Evolutionary conservation across 2,888 invertebrate species (phyloP).

Genomic region (Anticlea derivata): DNA sequence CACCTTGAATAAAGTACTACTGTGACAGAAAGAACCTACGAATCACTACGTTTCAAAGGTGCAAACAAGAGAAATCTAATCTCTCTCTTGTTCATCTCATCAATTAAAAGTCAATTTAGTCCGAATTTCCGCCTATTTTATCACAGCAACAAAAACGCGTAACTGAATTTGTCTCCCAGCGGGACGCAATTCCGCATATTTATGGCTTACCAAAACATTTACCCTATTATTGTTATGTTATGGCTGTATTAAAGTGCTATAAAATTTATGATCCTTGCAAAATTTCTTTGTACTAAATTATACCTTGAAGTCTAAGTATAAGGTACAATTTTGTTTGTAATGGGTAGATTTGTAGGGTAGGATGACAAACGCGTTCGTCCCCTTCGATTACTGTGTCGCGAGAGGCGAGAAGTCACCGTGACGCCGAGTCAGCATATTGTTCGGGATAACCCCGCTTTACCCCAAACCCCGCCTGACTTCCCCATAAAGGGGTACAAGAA

Average conservation of each 20-base stretch:
- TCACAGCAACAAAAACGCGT: slow-evolving; percentile 46
- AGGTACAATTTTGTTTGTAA: slow-evolving; percentile 40
- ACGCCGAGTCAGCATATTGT: slow-evolving; percentile 78
- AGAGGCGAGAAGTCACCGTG: slow-evolving; percentile 71
- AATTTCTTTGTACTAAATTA: slow-evolving; percentile 39
- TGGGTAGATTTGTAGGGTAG: slow-evolving; percentile 50
- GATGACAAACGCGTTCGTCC: slow-evolving; percentile 76
- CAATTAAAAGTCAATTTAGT: slow-evolving; percentile 34
- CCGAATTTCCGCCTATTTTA: slow-evolving; percentile 40
- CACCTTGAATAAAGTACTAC: too few species aligned
- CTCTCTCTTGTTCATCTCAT: slow-evolving; percentile 16
- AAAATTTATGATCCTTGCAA: slow-evolving; percentile 80
- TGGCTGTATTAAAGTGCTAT: slow-evolving; percentile 81
- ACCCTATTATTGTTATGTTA: slow-evolving; percentile 82
- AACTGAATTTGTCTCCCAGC: slow-evolving; percentile 69
- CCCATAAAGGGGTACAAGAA: slow-evolving; percentile 67
- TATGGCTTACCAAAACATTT: slow-evolving; percentile 83
- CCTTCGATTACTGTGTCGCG: slow-evolving; percentile 73
- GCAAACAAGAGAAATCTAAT: slow-evolving; percentile 6
- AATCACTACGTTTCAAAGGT: background rate
- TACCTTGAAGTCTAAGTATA: slow-evolving; percentile 22
- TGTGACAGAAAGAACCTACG: too few species aligned
- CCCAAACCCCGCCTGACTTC: slow-evolving; percentile 9
- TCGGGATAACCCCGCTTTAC: slow-evolving; percentile 36
- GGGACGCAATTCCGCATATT: slow-evolving; percentile 72